These are phyloP conservation scores for Bombus impatiens DNA, from an alignment of 1,140 invertebrate species.

Conservation along the genomic window DNA sequence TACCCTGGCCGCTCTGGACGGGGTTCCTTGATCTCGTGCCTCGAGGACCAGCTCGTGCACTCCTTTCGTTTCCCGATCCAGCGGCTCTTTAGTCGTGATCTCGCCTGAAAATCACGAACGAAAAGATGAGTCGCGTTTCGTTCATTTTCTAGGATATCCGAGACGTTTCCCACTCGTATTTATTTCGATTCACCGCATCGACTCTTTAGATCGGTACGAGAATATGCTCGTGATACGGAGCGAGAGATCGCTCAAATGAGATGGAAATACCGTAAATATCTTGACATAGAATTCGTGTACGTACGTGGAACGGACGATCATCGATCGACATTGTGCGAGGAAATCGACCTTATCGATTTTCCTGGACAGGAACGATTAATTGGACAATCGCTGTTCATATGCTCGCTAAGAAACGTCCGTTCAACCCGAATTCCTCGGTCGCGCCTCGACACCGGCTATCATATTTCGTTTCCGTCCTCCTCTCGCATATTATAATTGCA, in stretches of 20 bases:
- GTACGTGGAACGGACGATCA: background rate
- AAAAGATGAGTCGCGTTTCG: slow-evolving; percentile 4
- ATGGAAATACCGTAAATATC: background rate
- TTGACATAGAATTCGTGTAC: slow-evolving; percentile 33
- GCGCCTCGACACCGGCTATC: slow-evolving; percentile 34
- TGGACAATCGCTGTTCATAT: slow-evolving; percentile 63
- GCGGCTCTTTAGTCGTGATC: slow-evolving; percentile 89
- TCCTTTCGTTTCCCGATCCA: slow-evolving; percentile 92
- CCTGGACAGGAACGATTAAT: slow-evolving; percentile 55
- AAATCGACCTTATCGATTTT: slow-evolving; percentile 64
- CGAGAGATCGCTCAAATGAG: too few relatives aligned
- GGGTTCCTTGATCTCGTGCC: slow-evolving; percentile 92
- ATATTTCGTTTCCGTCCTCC: slow-evolving; percentile 45
- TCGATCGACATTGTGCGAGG: background rate
- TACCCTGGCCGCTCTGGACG: slow-evolving; percentile 88
- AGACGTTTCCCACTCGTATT: background rate
- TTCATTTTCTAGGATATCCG: background rate
- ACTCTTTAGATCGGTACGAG: background rate
- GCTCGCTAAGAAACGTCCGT: slow-evolving; percentile 28
- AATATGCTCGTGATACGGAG: too few relatives aligned
- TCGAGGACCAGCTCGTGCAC: slow-evolving; percentile 92
- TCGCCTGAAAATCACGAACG: slow-evolving; percentile 84
- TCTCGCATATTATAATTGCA: slow-evolving; percentile 61
- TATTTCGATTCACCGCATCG: slow-evolving; percentile 4
- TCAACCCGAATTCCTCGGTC: slow-evolving; percentile 46